phyloP scores from a whole-genome alignment of 2,797 vertebrate genomes.

The Sebastes steindachneri region DNA sequence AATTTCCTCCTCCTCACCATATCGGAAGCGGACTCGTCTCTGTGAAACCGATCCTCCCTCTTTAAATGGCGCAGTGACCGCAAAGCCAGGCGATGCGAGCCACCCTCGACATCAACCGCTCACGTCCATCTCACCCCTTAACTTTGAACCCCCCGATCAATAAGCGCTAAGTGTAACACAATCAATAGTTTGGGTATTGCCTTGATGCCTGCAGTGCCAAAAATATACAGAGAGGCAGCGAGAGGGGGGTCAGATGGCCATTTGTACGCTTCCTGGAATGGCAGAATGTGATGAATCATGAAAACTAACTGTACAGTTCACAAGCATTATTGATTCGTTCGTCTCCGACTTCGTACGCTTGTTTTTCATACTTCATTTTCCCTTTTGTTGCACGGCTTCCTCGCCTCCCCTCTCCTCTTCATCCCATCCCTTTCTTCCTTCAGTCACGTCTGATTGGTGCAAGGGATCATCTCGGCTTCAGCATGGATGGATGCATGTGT shows the following conservation, averaged over 20 bases:
- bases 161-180: conserved; percentile 64
- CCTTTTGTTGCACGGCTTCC: conserved; percentile 16
- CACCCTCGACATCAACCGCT: conserved; percentile 4
- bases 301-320: conserved; percentile 17
- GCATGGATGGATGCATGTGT: conserved; percentile 65
- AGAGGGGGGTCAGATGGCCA: conserved; percentile 20
- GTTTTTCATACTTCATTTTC: conserved; percentile 49
- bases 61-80: conserved; percentile 35
- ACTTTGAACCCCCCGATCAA: conserved; percentile 69
- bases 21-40: conserved; percentile 32
- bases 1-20: conserved; percentile 13
- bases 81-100: conserved; percentile 41
- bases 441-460: conserved; percentile 49
- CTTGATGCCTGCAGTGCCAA: conserved; percentile 47
- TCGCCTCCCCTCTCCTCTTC: neutral
- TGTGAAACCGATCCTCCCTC: conserved; percentile 60
- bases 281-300: conserved; percentile 46
- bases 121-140: conserved; percentile 44
- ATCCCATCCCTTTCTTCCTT: neutral
- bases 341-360: conserved; percentile 1
- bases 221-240: conserved; percentile 48
- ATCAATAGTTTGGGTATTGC: conserved; percentile 63
- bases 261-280: conserved; percentile 58
- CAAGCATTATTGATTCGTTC: conserved; percentile 41
- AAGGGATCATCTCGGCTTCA: conserved; percentile 58